These are phyloP conservation scores for Eubasilissa regina DNA, from an alignment of 1,140 invertebrate species.

Conservation along the genomic window DNA sequence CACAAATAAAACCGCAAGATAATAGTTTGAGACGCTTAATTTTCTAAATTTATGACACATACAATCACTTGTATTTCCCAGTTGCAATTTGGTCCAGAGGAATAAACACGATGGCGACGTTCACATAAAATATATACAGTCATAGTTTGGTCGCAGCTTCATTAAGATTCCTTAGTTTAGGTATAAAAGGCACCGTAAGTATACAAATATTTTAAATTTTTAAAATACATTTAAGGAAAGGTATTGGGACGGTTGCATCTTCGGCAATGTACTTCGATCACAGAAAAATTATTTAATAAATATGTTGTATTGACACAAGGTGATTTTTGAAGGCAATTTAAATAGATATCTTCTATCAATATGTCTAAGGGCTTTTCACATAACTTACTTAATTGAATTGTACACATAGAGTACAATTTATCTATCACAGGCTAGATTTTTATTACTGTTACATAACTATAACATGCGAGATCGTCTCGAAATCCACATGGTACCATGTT, in stretches of 20 bases:
- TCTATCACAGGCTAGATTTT: conserved; percentile 24
- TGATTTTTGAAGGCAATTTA: not conserved
- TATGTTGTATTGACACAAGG: conserved; percentile 16
- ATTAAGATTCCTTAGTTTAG: conserved; percentile 40
- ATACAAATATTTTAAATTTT: conserved; percentile 24
- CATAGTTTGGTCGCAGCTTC: conserved; percentile 53
- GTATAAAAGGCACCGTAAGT: conserved; percentile 38
- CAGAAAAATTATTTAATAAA: conserved; percentile 46
- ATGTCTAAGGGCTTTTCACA: no score
- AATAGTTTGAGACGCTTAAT: conserved; percentile 28
- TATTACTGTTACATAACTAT: no score
- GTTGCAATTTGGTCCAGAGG: conserved; percentile 27
- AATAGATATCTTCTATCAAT: not conserved
- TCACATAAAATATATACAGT: conserved; percentile 49
- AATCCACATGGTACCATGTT: no score
- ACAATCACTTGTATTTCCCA: conserved; percentile 51
- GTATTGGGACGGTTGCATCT: conserved; percentile 36
- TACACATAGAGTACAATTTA: not conserved
- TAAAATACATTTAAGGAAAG: conserved; percentile 24
- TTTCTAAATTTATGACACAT: conserved; percentile 49
- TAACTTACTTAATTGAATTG: not conserved
- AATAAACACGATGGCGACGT: conserved; percentile 47
- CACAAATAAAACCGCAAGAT: conserved; percentile 20
- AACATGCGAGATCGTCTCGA: no score
- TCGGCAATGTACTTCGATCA: conserved; percentile 43